A percentile compares a stretch with the other conserved stretches of the same genome.
phyloP scores from a whole-genome alignment of 1,140 invertebrate species.

The Yoshiicerus persimilis region DNA sequence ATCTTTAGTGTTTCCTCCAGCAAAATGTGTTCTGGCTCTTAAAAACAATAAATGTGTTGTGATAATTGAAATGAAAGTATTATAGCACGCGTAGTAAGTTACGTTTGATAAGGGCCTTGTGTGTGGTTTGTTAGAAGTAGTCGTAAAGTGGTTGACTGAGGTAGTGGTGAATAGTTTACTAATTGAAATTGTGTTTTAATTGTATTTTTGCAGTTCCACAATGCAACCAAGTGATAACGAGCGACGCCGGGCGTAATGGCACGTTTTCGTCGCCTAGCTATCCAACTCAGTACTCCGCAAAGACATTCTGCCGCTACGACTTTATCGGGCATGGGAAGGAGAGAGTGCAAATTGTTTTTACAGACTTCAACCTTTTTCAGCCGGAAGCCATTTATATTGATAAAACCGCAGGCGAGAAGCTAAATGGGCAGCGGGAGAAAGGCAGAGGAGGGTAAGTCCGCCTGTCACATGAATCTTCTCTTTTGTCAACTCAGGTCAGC shows the following conservation, averaged over 20 bases:
- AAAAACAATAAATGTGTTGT: too few relatives aligned
- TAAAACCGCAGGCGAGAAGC: slow-evolving; percentile 47
- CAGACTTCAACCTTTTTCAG: slow-evolving; percentile 69
- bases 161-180: background rate
- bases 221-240: slow-evolving; percentile 47
- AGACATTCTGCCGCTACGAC: slow-evolving; percentile 77
- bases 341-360: slow-evolving; percentile 65
- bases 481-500: slow-evolving; percentile 19
- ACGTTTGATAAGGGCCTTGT: too few relatives aligned
- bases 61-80: too few relatives aligned
- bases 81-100: too few relatives aligned
- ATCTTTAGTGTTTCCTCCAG: too few relatives aligned
- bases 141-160: background rate
- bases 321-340: slow-evolving; percentile 75
- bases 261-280: slow-evolving; percentile 68
- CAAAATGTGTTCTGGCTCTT: too few relatives aligned
- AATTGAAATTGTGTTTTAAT: background rate
- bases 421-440: slow-evolving; percentile 40
- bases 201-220: slow-evolving; percentile 41
- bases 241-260: slow-evolving; percentile 44
- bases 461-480: slow-evolving; percentile 18
- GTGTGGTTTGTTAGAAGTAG: too few relatives aligned
- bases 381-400: slow-evolving; percentile 53
- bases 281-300: slow-evolving; percentile 70
- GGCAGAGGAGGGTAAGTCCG: slow-evolving; percentile 62